Evolutionary conservation across 2,113 vertebrate species (phyloP).

Genomic region (Cromileptes altivelis): DNA sequence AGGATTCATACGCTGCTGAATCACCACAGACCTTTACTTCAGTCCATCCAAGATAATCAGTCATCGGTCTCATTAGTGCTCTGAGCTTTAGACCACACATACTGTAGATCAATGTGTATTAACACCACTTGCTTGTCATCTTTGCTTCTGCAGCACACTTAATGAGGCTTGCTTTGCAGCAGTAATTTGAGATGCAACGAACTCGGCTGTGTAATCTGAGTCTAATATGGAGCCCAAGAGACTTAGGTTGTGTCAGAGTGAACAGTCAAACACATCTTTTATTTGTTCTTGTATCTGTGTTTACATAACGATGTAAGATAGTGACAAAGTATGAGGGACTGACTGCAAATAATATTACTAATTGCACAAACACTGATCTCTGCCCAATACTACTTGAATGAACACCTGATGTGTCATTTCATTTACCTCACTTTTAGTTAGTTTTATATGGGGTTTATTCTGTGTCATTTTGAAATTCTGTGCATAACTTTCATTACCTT

Average conservation of each 20-base stretch:
- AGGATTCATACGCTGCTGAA: conserved; percentile 22
- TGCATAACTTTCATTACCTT: not conserved
- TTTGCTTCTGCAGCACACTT: not conserved
- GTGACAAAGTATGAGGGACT: not conserved
- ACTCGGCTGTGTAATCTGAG: conserved; percentile 30
- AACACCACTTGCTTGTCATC: not conserved
- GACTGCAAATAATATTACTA: not conserved
- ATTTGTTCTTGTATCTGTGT: not conserved
- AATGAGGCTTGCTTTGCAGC: not conserved
- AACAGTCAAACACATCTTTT: not conserved
- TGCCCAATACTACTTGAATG: conserved; percentile 10
- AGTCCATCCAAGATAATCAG: not conserved
- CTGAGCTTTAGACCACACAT: not conserved
- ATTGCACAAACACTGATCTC: not conserved
- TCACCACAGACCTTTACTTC: conserved; percentile 1
- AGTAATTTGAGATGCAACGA: conserved; percentile 31
- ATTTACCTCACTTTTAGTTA: not conserved
- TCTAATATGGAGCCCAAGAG: not conserved
- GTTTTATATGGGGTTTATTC: conserved; percentile 35
- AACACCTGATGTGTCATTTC: conserved; percentile 31
- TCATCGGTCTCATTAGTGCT: not conserved
- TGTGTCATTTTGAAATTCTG: not conserved
- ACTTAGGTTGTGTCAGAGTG: conserved; percentile 1
- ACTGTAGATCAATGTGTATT: not conserved
- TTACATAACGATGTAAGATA: not conserved